Conservation (phyloP, 2,797 vertebrate genomes). For the Poeciliopsis infans region DNA sequence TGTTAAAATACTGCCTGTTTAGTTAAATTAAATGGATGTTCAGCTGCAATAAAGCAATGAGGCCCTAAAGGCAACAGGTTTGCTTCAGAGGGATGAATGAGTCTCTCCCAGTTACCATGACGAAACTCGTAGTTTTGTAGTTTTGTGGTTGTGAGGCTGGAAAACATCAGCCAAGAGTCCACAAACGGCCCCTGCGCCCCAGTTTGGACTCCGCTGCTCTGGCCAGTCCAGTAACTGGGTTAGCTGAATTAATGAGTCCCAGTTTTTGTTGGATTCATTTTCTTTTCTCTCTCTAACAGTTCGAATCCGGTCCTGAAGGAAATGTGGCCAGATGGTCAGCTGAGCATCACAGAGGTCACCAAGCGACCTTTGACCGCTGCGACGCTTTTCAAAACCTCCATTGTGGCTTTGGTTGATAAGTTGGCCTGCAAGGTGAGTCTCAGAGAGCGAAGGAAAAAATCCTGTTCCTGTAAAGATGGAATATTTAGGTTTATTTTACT, state of each 20-base stretch:
- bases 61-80: no score
- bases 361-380: constrained; percentile 91
- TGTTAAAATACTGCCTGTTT: no score
- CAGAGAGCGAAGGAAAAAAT: not conserved
- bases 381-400: constrained; percentile 94
- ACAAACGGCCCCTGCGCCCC: not conserved
- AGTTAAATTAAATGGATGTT: no score
- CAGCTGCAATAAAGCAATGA: no score
- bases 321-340: constrained; percentile 95
- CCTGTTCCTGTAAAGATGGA: not conserved
- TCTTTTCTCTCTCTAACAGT: constrained; percentile 60
- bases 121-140: no score
- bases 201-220: not conserved
- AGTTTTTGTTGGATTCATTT: constrained; percentile 7
- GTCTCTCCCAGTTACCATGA: no score
- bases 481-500: not conserved
- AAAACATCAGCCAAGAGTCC: no score
- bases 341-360: constrained; percentile 93
- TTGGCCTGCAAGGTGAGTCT: constrained; percentile 89
- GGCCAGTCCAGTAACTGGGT: constrained; percentile 40
- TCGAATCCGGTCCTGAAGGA: constrained; percentile 82
- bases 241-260: constrained; percentile 26
- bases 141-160: no score
- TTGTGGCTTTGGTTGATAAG: constrained; percentile 91
- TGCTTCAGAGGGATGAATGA: no score